Conservation (phyloP, 2,113 vertebrate genomes). For the Procavia capensis region DNA sequence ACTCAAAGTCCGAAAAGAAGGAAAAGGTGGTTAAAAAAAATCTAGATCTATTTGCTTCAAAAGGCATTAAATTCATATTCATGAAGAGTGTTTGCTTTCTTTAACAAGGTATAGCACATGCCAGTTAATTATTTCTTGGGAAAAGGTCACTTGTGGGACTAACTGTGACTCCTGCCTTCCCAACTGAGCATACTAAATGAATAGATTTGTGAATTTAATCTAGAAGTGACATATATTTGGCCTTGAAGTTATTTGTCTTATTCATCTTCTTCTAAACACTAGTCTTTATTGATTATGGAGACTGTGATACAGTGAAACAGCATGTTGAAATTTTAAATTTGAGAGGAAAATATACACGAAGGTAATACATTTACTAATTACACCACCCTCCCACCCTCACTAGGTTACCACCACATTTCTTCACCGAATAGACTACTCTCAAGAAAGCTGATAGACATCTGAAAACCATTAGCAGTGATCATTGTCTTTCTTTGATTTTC, state of each 20-base stretch:
- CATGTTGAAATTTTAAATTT: constrained; percentile 61
- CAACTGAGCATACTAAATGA: constrained; percentile 68
- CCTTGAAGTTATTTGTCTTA: constrained; percentile 70
- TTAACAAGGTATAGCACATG: constrained; percentile 78
- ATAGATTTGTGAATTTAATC: constrained; percentile 69
- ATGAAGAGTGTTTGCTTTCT: constrained; percentile 80
- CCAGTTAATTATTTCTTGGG: constrained; percentile 83
- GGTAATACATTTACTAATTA: neutral
- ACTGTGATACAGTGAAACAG: constrained; percentile 30
- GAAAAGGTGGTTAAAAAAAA: constrained; percentile 56
- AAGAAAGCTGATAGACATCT: neutral
- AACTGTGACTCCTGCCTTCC: constrained; percentile 65
- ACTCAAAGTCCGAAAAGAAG: constrained; percentile 50
- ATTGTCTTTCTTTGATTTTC: neutral
- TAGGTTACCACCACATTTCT: neutral
- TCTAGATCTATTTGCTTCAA: constrained; percentile 67
- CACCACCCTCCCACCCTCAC: too few relatives aligned
- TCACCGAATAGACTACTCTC: neutral
- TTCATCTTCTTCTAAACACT: constrained; percentile 54
- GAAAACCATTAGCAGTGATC: neutral
- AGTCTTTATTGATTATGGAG: constrained; percentile 47
- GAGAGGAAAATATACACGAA: constrained; percentile 15
- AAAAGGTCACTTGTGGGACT: constrained; percentile 75
- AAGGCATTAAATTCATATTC: constrained; percentile 79
- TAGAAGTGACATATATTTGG: constrained; percentile 64